These are phyloP conservation scores for Eupithecia insigniata DNA, from an alignment of 2,888 invertebrate genomes.

Conservation along the genomic window DNA sequence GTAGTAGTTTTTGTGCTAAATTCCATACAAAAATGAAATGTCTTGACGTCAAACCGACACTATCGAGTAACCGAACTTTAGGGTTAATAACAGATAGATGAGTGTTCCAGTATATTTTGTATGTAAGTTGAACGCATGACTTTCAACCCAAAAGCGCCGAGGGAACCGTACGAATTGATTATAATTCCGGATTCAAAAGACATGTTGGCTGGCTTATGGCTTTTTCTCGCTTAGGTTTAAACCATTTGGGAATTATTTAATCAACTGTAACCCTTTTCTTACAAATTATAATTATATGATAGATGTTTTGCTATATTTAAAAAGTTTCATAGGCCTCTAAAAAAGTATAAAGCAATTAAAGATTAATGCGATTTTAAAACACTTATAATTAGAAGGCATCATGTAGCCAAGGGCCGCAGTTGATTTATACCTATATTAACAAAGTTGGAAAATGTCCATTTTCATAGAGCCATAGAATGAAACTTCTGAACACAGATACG, in stretches of 20 bases:
- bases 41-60: too few species aligned
- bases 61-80: neutral
- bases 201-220: neutral
- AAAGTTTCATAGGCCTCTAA: neutral
- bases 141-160: neutral
- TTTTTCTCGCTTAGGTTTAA: neutral
- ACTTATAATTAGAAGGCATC: neutral
- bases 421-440: neutral
- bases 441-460: neutral
- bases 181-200: neutral
- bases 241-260: neutral
- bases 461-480: slow-evolving; percentile 48
- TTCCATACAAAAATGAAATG: neutral
- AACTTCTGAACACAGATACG: slow-evolving; percentile 59
- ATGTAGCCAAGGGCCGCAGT: neutral
- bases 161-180: neutral
- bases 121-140: neutral
- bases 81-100: neutral
- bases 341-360: neutral
- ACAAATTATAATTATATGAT: neutral
- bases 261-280: neutral
- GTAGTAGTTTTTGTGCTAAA: neutral
- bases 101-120: neutral
- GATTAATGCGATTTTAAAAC: neutral
- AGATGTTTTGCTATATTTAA: neutral